Evolutionary conservation across 2,888 invertebrate species (phyloP).

Genomic region (Phaedon cochleariae): DNA sequence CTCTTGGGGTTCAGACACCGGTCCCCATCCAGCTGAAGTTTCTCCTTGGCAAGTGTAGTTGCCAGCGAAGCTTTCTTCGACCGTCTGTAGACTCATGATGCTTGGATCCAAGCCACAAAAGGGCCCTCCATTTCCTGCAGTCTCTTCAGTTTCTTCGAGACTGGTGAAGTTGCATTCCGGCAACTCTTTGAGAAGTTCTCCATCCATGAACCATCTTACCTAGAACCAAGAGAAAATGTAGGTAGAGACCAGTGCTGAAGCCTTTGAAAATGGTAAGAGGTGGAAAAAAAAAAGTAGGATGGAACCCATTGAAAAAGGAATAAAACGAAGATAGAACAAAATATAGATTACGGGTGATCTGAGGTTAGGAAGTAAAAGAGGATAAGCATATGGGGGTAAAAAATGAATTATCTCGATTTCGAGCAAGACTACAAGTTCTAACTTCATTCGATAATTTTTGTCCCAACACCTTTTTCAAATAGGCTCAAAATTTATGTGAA

Average conservation of each 20-base stretch:
- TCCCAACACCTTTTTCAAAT: too few relatives aligned
- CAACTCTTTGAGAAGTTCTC: conserved; percentile 82
- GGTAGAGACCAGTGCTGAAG: not conserved
- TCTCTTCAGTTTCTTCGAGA: conserved; percentile 57
- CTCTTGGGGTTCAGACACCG: conserved; percentile 78
- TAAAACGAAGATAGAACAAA: too few relatives aligned
- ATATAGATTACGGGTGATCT: too few relatives aligned
- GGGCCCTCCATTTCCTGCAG: conserved; percentile 64
- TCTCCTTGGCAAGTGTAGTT: conserved; percentile 93
- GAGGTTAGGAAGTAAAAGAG: too few relatives aligned
- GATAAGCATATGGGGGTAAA: too few relatives aligned
- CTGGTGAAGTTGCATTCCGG: conserved; percentile 77
- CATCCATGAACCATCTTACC: conserved; percentile 85
- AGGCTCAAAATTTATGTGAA: too few relatives aligned
- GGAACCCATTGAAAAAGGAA: too few relatives aligned
- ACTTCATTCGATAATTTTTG: too few relatives aligned
- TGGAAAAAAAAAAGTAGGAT: too few relatives aligned
- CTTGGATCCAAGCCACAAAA: conserved; percentile 89
- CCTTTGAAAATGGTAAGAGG: too few relatives aligned
- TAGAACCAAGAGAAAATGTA: conserved; percentile 28
- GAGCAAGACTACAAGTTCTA: too few relatives aligned
- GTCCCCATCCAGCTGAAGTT: conserved; percentile 90
- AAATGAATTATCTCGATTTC: too few relatives aligned
- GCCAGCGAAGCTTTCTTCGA: conserved; percentile 89
- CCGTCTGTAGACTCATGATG: conserved; percentile 82